Evolutionary conservation across 2,888 invertebrate genomes (phyloP).

Genomic region (Digitonthophagus gazella): DNA sequence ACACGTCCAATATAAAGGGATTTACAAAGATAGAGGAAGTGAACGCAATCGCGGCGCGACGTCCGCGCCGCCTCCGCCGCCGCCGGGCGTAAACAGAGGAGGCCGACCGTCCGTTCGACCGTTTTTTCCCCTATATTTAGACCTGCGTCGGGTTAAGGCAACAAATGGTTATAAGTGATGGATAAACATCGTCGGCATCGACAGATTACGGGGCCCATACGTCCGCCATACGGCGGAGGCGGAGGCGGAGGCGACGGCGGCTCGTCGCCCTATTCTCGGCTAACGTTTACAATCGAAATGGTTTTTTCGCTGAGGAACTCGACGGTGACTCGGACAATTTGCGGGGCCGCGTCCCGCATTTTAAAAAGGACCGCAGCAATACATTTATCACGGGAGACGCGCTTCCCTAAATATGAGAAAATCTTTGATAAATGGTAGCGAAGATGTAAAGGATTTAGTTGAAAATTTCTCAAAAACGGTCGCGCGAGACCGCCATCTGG

Average conservation of each 20-base stretch:
- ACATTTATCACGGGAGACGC: constrained; percentile 41
- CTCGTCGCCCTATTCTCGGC: background rate
- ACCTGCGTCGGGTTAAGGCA: background rate
- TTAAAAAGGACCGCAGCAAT: constrained; percentile 42
- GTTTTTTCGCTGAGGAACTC: background rate
- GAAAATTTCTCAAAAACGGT: background rate
- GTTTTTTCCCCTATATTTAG: constrained; percentile 1
- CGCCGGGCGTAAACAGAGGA: background rate
- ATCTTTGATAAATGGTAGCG: background rate
- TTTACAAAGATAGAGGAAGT: constrained; percentile 34
- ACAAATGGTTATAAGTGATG: background rate
- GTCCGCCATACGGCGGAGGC: background rate
- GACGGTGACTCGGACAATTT: constrained; percentile 33
- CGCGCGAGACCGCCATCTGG: background rate
- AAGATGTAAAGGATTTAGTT: background rate
- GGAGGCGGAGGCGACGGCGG: background rate
- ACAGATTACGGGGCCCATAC: constrained; percentile 1
- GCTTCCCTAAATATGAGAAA: constrained; percentile 2
- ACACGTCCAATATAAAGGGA: constrained; percentile 37
- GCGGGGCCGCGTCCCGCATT: constrained; percentile 43
- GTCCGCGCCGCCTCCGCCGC: background rate
- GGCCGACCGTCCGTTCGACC: background rate
- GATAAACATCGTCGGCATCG: constrained; percentile 5
- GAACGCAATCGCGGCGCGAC: constrained; percentile 26
- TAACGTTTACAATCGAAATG: background rate